phyloP scores from a whole-genome alignment of 2,888 invertebrate genomes.

The Tetanocera ferruginea region DNA sequence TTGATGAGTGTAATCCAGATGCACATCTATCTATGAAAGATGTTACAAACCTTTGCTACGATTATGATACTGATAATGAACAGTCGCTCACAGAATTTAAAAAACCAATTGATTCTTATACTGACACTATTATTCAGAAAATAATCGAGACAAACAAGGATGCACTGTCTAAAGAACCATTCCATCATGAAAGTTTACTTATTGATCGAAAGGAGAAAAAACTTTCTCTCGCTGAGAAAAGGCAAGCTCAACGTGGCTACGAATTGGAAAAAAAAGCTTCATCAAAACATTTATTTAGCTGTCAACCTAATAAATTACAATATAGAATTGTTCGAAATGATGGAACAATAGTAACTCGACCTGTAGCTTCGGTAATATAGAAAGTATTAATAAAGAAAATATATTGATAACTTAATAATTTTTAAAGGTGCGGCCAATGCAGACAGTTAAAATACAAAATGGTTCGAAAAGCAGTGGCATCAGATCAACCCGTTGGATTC shows the following conservation, averaged over 20 bases:
- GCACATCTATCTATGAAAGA: slow-evolving; percentile 92
- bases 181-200: slow-evolving; percentile 94
- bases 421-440: slow-evolving; percentile 83
- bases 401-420: neutral
- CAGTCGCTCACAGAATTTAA: slow-evolving; percentile 74
- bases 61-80: slow-evolving; percentile 83
- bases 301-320: slow-evolving; percentile 71
- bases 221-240: slow-evolving; percentile 92
- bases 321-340: slow-evolving; percentile 76
- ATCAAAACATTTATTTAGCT: slow-evolving; percentile 73
- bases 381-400: neutral
- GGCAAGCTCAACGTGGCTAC: slow-evolving; percentile 91
- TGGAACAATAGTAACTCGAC: slow-evolving; percentile 75
- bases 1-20: slow-evolving; percentile 98
- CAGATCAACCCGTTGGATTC: slow-evolving; percentile 81
- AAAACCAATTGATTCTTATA: slow-evolving; percentile 70
- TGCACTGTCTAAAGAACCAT: slow-evolving; percentile 85
- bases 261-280: slow-evolving; percentile 93
- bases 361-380: slow-evolving; percentile 75
- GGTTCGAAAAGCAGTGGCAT: slow-evolving; percentile 61
- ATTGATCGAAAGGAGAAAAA: slow-evolving; percentile 96
- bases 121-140: slow-evolving; percentile 86
- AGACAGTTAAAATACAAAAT: slow-evolving; percentile 73
- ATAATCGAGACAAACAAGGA: slow-evolving; percentile 76
- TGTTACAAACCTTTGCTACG: slow-evolving; percentile 89